These are phyloP conservation scores for Amyelois transitella DNA, from an alignment of 1,140 invertebrate species.

Conservation along the genomic window DNA sequence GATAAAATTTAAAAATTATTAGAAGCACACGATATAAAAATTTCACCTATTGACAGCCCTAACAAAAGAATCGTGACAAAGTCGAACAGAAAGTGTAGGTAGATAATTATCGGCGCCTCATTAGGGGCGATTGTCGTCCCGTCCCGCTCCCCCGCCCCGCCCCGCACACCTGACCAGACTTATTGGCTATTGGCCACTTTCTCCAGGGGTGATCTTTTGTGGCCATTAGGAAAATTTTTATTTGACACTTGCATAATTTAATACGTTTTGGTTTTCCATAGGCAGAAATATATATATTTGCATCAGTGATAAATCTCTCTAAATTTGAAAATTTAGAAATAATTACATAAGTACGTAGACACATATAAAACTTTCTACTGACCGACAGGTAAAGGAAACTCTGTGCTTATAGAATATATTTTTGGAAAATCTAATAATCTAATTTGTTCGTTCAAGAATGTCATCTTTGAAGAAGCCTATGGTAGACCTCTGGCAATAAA, in stretches of 20 bases:
- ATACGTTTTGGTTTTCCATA: not conserved
- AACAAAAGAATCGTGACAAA: slow-evolving; percentile 37
- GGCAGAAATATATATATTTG: not conserved
- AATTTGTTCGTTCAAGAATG: too few relatives aligned
- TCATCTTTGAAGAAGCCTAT: too few relatives aligned
- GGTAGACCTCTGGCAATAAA: too few relatives aligned
- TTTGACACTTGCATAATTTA: not conserved
- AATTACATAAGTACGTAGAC: too few relatives aligned
- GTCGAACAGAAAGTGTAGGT: slow-evolving; percentile 66
- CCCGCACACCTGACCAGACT: slow-evolving; percentile 56
- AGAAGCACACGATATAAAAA: too few relatives aligned
- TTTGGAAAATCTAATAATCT: too few relatives aligned
- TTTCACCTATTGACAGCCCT: slow-evolving; percentile 27
- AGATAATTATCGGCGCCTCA: slow-evolving; percentile 68
- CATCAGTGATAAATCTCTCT: too few relatives aligned
- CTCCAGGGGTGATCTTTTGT: slow-evolving; percentile 33
- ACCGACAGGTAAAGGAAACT: too few relatives aligned
- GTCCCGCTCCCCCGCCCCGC: slow-evolving; percentile 9
- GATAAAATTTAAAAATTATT: too few relatives aligned
- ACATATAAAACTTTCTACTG: too few relatives aligned
- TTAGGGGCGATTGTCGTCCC: slow-evolving; percentile 65
- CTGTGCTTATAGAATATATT: too few relatives aligned
- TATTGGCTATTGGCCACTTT: slow-evolving; percentile 53
- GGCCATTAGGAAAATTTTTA: not conserved
- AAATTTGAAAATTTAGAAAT: too few relatives aligned